Evolutionary conservation across 2,113 vertebrate genomes (phyloP).

Genomic region (Rhinoderma darwinii): DNA sequence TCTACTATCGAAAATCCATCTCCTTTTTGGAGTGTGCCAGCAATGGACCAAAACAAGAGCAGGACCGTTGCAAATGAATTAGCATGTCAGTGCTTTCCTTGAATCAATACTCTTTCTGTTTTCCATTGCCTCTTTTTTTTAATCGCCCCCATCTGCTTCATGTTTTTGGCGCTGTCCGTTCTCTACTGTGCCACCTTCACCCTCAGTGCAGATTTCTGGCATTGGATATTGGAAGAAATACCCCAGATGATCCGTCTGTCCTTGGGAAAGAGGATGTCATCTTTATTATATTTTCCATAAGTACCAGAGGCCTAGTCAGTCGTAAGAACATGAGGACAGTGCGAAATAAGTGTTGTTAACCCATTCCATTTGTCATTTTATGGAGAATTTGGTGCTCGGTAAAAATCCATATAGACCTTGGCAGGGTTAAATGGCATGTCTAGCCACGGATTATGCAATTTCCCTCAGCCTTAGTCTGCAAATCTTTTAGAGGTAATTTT

Average conservation of each 20-base stretch:
- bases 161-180: conserved; percentile 52
- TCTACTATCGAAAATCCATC: conserved; percentile 25
- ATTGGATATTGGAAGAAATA: conserved; percentile 28
- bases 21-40: conserved; percentile 44
- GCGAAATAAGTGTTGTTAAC: not conserved
- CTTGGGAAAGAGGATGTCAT: conserved; percentile 36
- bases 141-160: conserved; percentile 50
- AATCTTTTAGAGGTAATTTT: not conserved
- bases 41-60: conserved; percentile 51
- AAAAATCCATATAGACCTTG: not conserved
- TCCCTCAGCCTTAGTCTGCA: not conserved
- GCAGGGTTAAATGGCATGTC: not conserved
- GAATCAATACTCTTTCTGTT: conserved; percentile 53
- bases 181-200: conserved; percentile 53
- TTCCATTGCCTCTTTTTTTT: conserved; percentile 35
- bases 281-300: not conserved
- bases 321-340: not conserved
- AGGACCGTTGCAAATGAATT: conserved; percentile 47
- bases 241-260: conserved; percentile 40
- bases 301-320: not conserved
- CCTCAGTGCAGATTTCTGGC: conserved; percentile 37
- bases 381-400: not conserved
- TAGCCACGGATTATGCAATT: not conserved
- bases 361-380: not conserved
- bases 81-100: conserved; percentile 50